Percentiles rank a stretch among this genome's conserved stretches.
These are phyloP conservation scores for Miniopterus natalensis DNA, from an alignment of 2,113 vertebrate genomes.

Conservation along the genomic window DNA sequence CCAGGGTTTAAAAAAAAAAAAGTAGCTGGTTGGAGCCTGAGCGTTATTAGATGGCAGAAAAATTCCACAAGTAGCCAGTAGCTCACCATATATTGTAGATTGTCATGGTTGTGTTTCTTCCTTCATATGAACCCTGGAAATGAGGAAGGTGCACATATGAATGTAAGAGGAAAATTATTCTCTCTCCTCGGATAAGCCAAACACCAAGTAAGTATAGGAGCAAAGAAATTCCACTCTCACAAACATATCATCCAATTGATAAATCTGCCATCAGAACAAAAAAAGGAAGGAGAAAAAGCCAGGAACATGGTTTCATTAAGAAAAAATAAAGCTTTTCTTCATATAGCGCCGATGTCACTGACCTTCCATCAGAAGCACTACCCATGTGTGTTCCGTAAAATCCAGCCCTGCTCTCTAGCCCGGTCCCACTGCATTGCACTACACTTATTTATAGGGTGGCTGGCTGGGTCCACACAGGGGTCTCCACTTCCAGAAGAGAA, in stretches of 20 bases:
- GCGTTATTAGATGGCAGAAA: neutral
- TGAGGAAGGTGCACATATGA: neutral
- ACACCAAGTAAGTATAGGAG: neutral
- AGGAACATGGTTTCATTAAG: neutral
- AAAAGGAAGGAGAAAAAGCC: neutral
- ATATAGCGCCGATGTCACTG: neutral
- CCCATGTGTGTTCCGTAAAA: neutral
- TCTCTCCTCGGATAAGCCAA: neutral
- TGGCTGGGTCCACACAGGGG: neutral
- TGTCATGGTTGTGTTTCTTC: neutral
- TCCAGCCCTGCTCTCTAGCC: neutral
- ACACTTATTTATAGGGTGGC: neutral
- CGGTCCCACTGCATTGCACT: neutral
- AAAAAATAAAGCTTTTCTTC: neutral
- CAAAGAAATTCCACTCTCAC: neutral
- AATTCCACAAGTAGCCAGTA: neutral
- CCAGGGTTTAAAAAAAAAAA: neutral
- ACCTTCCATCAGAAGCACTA: neutral
- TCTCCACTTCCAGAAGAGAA: neutral
- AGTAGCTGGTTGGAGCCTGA: neutral
- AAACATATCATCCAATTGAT: neutral
- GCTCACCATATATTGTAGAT: neutral
- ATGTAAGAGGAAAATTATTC: constrained; percentile 2
- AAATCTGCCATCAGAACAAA: constrained; percentile 20
- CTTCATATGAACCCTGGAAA: neutral